Conservation (phyloP, 2,797 vertebrate genomes). For the Myotis daubentonii region DNA sequence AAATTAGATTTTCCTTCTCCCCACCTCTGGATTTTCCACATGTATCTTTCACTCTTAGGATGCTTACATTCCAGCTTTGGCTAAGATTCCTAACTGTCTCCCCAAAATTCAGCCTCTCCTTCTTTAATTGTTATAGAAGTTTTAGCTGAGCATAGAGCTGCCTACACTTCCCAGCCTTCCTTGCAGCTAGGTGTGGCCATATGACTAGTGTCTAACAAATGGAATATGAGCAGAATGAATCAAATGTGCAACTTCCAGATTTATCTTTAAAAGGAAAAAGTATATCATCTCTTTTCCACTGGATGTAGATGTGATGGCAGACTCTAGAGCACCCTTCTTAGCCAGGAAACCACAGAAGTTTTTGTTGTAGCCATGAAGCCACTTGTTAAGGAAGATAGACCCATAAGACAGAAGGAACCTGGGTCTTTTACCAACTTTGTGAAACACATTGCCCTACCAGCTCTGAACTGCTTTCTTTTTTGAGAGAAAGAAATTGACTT, state of each 20-base stretch:
- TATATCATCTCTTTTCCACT: background rate
- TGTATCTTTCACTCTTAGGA: background rate
- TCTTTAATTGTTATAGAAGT: constrained; percentile 4
- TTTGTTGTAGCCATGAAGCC: background rate
- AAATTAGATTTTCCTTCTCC: background rate
- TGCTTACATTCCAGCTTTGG: background rate
- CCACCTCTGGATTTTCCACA: background rate
- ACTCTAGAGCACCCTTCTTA: background rate
- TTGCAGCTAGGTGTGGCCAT: too few relatives aligned
- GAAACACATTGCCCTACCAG: background rate
- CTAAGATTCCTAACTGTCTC: background rate
- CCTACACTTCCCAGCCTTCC: background rate
- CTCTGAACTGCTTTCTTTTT: background rate
- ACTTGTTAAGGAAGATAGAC: constrained; percentile 17
- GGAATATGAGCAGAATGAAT: background rate
- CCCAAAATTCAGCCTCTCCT: background rate
- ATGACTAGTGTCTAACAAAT: too few relatives aligned
- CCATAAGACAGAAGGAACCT: too few relatives aligned
- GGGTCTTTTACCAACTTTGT: background rate
- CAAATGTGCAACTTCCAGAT: background rate
- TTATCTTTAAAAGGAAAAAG: background rate
- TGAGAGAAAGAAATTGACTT: constrained; percentile 19
- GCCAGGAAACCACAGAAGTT: background rate
- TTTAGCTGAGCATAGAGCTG: background rate
- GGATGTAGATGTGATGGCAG: background rate